Evolutionary conservation across 2,888 invertebrate species (phyloP), one percentile per base, ranked within the genome.

Genomic region (Aphodius sticticus): DNA sequence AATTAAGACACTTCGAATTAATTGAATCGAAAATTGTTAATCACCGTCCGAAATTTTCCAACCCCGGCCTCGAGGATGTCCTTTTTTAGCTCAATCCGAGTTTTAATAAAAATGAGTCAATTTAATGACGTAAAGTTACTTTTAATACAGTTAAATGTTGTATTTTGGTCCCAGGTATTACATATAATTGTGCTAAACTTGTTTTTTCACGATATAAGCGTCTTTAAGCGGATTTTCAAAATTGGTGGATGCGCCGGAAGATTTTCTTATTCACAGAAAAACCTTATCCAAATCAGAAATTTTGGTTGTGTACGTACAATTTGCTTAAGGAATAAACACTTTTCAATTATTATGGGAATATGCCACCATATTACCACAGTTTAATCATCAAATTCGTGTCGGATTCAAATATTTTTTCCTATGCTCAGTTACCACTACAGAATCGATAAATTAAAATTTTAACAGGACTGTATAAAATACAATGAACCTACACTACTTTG

Each of bases 11-110:
- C 70, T 16, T 53, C 38, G 37, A 70, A 78, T 78, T 78, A 78
- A 78, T 78, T 78, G 75, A 76, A 78, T 75, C 76, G 75, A 76
- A 76, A 78, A 70, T 78, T 78, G 78, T 78, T 78, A 78, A 78
- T 78, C 76, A 78, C 76, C 16, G 76, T 76, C 76, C 69, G 78
- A 76, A 78, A 78, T 75, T 70, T 74, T 74, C 36, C 35, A 3
- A 26, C 3, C 26, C 26, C 2, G 1, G 3, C 26, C 26, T 53
- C 53, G 53, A 53, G 53, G 9, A 53, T 53, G 1, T 53, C 12
- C 4, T 12, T 53, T 53, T 53, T 7, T 12, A 53, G 53, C 12
- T 53, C 53, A 53, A 53, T 53, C 53, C 53, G 53, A 5, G 6
- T 3, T 53, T 53, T 12, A 53, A 38, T 38, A 2, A 53, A 53